Evolutionary conservation across 2,797 vertebrate genomes (phyloP).

Genomic region (Allenopithecus nigroviridis): DNA sequence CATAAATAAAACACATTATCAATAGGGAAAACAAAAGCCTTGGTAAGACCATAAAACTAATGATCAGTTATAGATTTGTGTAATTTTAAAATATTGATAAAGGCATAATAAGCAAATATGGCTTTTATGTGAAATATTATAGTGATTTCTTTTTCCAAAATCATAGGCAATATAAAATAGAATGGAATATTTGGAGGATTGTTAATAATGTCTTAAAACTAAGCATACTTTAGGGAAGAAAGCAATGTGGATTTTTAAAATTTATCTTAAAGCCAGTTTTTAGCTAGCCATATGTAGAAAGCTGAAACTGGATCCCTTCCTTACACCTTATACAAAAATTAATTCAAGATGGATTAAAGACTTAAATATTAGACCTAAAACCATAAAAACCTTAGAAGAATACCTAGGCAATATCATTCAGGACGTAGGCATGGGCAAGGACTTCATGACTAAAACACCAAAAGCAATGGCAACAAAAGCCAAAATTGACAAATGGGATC

Average conservation of each 20-base stretch:
- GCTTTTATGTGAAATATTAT: background rate
- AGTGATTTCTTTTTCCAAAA: background rate
- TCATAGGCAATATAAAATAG: background rate
- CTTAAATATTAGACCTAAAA: no score
- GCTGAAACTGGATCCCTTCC: no score
- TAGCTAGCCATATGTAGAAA: no score
- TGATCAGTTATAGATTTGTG: background rate
- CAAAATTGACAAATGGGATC: no score
- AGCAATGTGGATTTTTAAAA: background rate
- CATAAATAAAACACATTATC: background rate
- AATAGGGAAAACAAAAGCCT: background rate
- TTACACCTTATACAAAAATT: no score
- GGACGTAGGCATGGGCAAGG: no score
- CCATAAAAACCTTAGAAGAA: no score
- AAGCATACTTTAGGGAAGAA: background rate
- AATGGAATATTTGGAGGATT: background rate
- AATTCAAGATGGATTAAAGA: no score
- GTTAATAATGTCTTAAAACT: background rate
- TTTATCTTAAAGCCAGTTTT: background rate
- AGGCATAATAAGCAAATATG: background rate
- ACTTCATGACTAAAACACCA: no score
- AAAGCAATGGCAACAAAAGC: no score
- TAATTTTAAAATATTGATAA: background rate
- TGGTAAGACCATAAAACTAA: background rate
- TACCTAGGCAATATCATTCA: no score